Conservation (phyloP, 1,140 invertebrate species). For the Aphaenogaster floridana region DNA sequence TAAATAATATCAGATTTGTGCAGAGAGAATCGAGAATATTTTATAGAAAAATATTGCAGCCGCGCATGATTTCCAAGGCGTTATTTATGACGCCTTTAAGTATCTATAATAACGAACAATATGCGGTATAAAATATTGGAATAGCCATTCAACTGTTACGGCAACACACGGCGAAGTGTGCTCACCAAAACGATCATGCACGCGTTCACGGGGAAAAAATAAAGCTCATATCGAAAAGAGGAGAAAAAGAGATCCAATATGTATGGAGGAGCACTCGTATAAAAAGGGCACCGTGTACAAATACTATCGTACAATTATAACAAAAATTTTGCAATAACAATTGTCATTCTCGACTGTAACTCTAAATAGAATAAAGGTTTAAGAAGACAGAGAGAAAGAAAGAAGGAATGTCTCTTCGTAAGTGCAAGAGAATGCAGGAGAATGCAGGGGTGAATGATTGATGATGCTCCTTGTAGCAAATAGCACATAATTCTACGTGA, state of each 20-base stretch:
- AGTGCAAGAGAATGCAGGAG: not conserved
- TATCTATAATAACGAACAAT: slow-evolving; percentile 5
- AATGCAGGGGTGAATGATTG: not conserved
- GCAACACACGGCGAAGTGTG: not conserved
- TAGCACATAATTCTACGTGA: not conserved
- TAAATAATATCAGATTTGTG: not conserved
- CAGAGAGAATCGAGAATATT: not conserved
- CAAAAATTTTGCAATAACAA: not conserved
- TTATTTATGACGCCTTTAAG: slow-evolving; percentile 33
- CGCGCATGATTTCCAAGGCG: not conserved
- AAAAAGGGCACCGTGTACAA: not conserved
- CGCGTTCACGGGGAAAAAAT: slow-evolving; percentile 27
- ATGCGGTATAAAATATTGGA: slow-evolving; percentile 26
- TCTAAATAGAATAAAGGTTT: not conserved
- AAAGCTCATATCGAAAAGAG: slow-evolving; percentile 7
- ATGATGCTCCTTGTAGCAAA: not conserved
- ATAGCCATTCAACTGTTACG: slow-evolving; percentile 39
- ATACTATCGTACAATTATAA: not conserved
- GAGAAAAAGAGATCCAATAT: slow-evolving; percentile 32
- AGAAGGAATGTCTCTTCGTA: not conserved
- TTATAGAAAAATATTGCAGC: not conserved
- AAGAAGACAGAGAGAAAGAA: no score
- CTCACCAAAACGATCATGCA: slow-evolving; percentile 25
- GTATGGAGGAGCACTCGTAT: not conserved
- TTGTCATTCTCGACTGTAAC: not conserved